Evolutionary conservation across 2,888 invertebrate species (phyloP).

Genomic region (Volucella zonaria): DNA sequence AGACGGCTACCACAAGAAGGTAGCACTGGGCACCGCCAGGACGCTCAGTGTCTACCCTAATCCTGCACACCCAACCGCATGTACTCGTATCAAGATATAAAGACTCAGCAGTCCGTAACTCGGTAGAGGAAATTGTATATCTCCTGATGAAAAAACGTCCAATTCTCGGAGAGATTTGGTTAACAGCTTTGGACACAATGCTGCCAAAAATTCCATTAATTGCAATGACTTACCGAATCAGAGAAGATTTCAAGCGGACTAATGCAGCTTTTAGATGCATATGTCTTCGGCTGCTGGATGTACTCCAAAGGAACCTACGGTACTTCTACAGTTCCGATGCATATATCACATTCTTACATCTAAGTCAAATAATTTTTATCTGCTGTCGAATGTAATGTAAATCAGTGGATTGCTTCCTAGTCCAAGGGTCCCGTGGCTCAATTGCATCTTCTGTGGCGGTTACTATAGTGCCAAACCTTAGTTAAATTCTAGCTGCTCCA

Average conservation of each 20-base stretch:
- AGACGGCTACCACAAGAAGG: too few species aligned
- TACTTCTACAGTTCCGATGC: slow-evolving; percentile 78
- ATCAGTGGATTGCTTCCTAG: slow-evolving; percentile 78
- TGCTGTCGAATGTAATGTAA: slow-evolving; percentile 76
- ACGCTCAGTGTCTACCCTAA: too few species aligned
- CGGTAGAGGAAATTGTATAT: slow-evolving; percentile 77
- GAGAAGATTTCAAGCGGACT: slow-evolving; percentile 73
- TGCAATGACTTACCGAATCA: slow-evolving; percentile 75
- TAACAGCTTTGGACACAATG: slow-evolving; percentile 74
- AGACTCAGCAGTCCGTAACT: slow-evolving; percentile 70
- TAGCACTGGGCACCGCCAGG: too few species aligned
- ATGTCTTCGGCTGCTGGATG: slow-evolving; percentile 74
- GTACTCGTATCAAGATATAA: too few species aligned
- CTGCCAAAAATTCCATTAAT: slow-evolving; percentile 77
- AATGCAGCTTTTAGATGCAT: slow-evolving; percentile 78
- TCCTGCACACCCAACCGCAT: too few species aligned
- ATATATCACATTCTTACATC: slow-evolving; percentile 75
- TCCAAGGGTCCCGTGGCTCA: slow-evolving; percentile 75
- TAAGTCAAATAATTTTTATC: slow-evolving; percentile 71
- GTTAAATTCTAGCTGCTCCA: slow-evolving; percentile 77
- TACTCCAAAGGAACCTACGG: slow-evolving; percentile 78
- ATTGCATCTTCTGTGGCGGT: slow-evolving; percentile 76
- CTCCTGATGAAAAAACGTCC: slow-evolving; percentile 78
- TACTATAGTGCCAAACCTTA: slow-evolving; percentile 75
- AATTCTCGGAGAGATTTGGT: slow-evolving; percentile 76